Evolutionary conservation across 1,140 invertebrate species (phyloP).

Genomic region (Drosophila mojavensis): DNA sequence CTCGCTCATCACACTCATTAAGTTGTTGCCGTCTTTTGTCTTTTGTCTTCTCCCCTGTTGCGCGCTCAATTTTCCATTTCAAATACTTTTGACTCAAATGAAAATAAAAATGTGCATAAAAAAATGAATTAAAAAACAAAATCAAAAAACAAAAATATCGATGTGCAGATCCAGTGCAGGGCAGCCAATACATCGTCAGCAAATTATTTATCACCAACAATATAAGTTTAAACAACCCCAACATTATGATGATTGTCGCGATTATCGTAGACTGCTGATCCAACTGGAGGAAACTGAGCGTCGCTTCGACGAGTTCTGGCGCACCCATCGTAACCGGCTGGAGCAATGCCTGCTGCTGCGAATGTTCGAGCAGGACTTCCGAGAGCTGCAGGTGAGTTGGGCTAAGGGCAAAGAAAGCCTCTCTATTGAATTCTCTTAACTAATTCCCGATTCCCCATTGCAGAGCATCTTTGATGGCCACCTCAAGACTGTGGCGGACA

Average conservation of each 20-base stretch:
- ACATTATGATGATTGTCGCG: constrained; percentile 80
- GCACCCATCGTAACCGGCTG: constrained; percentile 93
- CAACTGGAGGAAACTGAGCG: constrained; percentile 97
- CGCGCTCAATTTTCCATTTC: constrained; percentile 36
- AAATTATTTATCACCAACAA: constrained; percentile 81
- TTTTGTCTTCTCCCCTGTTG: constrained; percentile 55
- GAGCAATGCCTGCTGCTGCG: constrained; percentile 94
- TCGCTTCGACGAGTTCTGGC: constrained; percentile 97
- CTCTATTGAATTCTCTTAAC: not conserved
- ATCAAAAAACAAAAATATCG: constrained; percentile 28
- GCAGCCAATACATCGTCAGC: constrained; percentile 69
- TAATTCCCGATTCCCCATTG: not conserved
- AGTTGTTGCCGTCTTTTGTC: constrained; percentile 59
- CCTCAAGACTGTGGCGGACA: constrained; percentile 90
- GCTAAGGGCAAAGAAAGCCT: not conserved
- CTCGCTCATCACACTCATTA: constrained; percentile 55
- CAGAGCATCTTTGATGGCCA: constrained; percentile 88
- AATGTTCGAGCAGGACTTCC: constrained; percentile 95
- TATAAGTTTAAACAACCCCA: constrained; percentile 77
- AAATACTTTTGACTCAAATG: constrained; percentile 21
- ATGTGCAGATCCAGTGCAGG: constrained; percentile 77
- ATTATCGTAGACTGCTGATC: constrained; percentile 90
- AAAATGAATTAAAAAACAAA: constrained; percentile 18
- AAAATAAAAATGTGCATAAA: constrained; percentile 25
- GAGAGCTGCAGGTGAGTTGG: constrained; percentile 88